A percentile compares a stretch with the other conserved stretches of the same genome.
phyloP scores from a whole-genome alignment of 2,888 invertebrate genomes.

The Ferdinandea cuprea region DNA sequence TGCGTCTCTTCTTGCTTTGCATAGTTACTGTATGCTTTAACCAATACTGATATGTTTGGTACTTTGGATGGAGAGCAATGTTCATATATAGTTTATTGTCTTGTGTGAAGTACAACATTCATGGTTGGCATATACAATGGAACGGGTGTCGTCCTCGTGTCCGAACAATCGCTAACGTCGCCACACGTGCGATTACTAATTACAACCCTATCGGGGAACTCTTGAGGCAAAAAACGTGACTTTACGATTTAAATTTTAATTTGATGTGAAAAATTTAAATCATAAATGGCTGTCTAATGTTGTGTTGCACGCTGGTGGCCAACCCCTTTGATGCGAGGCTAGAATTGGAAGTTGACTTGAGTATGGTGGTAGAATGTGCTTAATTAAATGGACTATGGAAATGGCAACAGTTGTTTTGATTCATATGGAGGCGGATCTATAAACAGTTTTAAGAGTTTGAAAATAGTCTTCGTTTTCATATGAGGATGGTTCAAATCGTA shows the following conservation, averaged over 20 bases:
- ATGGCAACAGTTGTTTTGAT: no score
- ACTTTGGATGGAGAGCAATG: constrained; percentile 25
- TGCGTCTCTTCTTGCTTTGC: constrained; percentile 5
- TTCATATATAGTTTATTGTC: constrained; percentile 56
- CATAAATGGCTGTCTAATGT: background rate
- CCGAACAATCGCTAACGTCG: constrained; percentile 31
- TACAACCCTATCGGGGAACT: constrained; percentile 42
- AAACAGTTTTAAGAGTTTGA: no score
- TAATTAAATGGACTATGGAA: no score
- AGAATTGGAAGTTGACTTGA: no score
- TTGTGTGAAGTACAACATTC: constrained; percentile 34
- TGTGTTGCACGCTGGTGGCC: background rate
- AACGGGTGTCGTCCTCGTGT: constrained; percentile 53
- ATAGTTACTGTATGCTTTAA: background rate
- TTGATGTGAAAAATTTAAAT: constrained; percentile 17
- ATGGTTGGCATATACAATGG: constrained; percentile 36
- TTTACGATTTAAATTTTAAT: constrained; percentile 34
- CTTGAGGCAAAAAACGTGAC: constrained; percentile 59
- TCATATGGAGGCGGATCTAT: no score
- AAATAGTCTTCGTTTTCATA: no score
- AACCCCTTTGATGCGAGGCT: background rate
- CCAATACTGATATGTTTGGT: constrained; percentile 11
- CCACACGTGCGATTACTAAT: constrained; percentile 70
- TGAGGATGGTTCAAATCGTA: no score
- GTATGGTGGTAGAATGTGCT: no score